phyloP scores from a whole-genome alignment of 2,797 vertebrate species.

The Poecilia velifera region DNA sequence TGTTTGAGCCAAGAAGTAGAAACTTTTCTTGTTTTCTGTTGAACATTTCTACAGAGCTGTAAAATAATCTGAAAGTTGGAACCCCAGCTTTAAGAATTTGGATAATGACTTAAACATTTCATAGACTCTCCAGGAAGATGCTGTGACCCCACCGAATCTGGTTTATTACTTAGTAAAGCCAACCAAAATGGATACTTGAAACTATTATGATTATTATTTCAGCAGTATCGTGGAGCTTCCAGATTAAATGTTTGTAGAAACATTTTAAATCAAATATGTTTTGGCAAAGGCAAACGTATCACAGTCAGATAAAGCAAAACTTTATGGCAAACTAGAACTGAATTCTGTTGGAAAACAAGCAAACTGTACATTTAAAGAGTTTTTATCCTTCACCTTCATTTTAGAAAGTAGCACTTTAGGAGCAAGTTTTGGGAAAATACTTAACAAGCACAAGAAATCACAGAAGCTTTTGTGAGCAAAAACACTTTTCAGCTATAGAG shows the following conservation, averaged over 20 bases:
- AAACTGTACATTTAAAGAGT: background rate
- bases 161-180: background rate
- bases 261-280: background rate
- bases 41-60: background rate
- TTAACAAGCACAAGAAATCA: constrained; percentile 38
- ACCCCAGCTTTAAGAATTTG: background rate
- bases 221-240: background rate
- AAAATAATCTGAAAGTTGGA: background rate
- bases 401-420: constrained; percentile 6
- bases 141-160: background rate
- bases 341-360: background rate
- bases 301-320: background rate
- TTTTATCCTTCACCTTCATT: constrained; percentile 1
- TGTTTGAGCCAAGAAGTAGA: background rate
- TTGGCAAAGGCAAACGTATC: background rate
- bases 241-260: background rate
- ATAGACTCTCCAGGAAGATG: background rate
- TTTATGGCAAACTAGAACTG: background rate
- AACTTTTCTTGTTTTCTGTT: background rate
- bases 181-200: background rate
- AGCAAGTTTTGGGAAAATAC: background rate
- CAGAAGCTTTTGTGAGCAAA: background rate
- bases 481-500: constrained; percentile 12
- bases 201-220: background rate
- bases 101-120: background rate